Conservation (phyloP, 2,888 invertebrate species). For the Stenoptilia bipunctidactyla region DNA sequence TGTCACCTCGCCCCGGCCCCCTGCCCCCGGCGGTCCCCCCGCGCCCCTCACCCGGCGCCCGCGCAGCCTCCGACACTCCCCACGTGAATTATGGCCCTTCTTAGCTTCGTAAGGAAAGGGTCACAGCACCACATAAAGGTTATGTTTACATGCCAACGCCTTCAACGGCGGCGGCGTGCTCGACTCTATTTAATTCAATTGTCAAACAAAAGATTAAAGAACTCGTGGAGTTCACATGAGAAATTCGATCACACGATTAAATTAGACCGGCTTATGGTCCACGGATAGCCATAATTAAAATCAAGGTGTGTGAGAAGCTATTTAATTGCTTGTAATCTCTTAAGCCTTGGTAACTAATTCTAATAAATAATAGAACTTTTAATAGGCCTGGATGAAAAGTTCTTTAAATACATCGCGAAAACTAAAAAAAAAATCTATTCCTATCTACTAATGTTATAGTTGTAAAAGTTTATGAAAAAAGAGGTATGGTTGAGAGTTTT, state of each 20-base stretch:
- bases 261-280: too few species aligned
- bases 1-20: slow-evolving; percentile 63
- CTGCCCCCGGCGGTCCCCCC: slow-evolving; percentile 29
- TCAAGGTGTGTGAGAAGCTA: too few species aligned
- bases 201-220: slow-evolving; percentile 6
- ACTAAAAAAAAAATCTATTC: too few species aligned
- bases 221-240: background rate
- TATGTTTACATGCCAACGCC: slow-evolving; percentile 31
- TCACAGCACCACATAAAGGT: slow-evolving; percentile 20
- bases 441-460: too few species aligned
- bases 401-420: too few species aligned
- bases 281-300: too few species aligned
- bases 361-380: too few species aligned
- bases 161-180: slow-evolving; percentile 14
- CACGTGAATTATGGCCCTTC: slow-evolving; percentile 57
- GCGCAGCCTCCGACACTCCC: slow-evolving; percentile 49
- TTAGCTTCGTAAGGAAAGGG: slow-evolving; percentile 13
- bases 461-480: too few species aligned
- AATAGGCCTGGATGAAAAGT: too few species aligned
- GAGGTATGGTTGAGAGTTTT: too few species aligned
- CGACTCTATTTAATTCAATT: slow-evolving; percentile 18
- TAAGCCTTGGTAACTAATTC: too few species aligned
- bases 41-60: slow-evolving; percentile 27
- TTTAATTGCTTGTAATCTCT: too few species aligned
- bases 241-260: background rate